Evolutionary conservation across 2,888 invertebrate species (phyloP), one percentile per base, ranked within the genome.

Genomic region (Anoplius nigerrimus): DNA sequence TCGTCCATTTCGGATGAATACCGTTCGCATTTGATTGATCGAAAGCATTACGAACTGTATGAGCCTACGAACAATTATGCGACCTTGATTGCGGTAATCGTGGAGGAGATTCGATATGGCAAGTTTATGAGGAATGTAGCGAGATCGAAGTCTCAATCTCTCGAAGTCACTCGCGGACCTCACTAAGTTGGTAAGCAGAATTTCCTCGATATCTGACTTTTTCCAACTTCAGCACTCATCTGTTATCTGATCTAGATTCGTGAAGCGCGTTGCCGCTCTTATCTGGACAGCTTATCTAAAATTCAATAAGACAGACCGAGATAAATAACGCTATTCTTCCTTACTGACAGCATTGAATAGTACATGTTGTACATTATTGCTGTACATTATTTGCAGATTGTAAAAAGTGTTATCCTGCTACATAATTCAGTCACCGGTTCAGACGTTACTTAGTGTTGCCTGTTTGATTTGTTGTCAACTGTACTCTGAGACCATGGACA

Each of bases 191-290:
- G 34, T 34, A 34, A 34, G 34, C 34, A 34, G 6, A 24, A 11
- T 34, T 34, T 34, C 34, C 4, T 34, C 11, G 1, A 34, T 34
- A 34, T 34, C 34, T 34, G 1, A 34, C 4, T 34, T 34, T 34
- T 34, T 34, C 34, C 11, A 34, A 34, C 34, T 34, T 34, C 34
- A 34, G 11, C 34, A 34, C 66, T 79, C 73, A 81, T 80, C 78
- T 79, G 79, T 81, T 79, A 83, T 83, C 80, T 82, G 75, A 83
- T 83, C 78, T 83, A 79, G 78, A 82, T 80, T 75, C 58, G 54
- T 64, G 46, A 21, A 52, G 34, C 61, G 54, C 42, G 61, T 53
- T 34, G 62, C 66, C 43, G 68, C 58, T 71, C 77, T 83, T 81
- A 82, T 83, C 82, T 83, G 63, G 46, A 34, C 61, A 65, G 71